A percentile compares a stretch with the other conserved stretches of the same genome.
phyloP scores from a whole-genome alignment of 1,140 invertebrate species.

The Myzus persicae region DNA sequence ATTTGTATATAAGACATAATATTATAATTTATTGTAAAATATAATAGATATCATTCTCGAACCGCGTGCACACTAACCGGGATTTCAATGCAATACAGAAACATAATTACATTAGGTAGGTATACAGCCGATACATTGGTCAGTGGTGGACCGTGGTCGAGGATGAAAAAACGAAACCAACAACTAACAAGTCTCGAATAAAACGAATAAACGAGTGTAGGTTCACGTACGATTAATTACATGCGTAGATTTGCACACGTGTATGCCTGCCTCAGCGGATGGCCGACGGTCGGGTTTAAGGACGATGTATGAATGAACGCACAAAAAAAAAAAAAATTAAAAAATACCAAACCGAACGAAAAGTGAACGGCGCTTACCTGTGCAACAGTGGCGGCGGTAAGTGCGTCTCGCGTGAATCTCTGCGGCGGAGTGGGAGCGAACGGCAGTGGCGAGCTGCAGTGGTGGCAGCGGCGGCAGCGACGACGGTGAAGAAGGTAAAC shows the following conservation, averaged over 20 bases:
- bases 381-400: background rate
- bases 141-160: too few relatives aligned
- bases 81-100: background rate
- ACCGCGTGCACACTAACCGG: too few relatives aligned
- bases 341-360: background rate
- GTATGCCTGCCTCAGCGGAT: background rate
- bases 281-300: background rate
- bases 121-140: too few relatives aligned
- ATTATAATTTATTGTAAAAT: background rate
- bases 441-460: background rate
- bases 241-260: background rate
- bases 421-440: background rate
- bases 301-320: background rate
- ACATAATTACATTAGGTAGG: too few relatives aligned
- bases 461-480: too few relatives aligned
- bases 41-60: too few relatives aligned
- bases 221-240: background rate
- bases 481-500: background rate
- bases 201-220: background rate
- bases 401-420: background rate
- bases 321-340: background rate
- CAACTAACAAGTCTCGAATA: background rate
- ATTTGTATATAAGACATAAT: too few relatives aligned
- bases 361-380: constrained; percentile 32
- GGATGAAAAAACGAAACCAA: background rate